phyloP scores from a whole-genome alignment of 2,888 invertebrate genomes.

The Linyphia triangularis region DNA sequence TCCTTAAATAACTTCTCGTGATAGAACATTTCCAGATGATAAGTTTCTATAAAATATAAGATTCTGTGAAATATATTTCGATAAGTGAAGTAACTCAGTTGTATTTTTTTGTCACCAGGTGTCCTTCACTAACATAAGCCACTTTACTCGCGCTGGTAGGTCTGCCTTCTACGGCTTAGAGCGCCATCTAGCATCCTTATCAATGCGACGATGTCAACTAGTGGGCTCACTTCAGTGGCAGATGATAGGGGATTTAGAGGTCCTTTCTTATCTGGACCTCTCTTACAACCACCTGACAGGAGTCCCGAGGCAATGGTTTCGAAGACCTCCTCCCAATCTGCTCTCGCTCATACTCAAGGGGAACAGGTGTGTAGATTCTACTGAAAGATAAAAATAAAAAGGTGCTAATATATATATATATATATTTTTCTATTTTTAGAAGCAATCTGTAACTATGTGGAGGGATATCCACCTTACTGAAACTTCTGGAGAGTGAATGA shows the following conservation, averaged over 20 bases:
- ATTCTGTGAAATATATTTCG: too few species aligned
- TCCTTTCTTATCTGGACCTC: conserved; percentile 43
- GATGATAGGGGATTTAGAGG: conserved; percentile 48
- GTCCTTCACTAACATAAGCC: conserved; percentile 29
- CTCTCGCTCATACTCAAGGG: conserved; percentile 45
- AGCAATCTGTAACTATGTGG: too few species aligned
- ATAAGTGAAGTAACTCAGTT: too few species aligned
- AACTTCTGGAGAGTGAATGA: too few species aligned
- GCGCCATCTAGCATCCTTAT: conserved; percentile 12
- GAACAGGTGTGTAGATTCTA: conserved; percentile 61
- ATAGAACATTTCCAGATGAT: too few species aligned
- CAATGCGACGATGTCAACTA: conserved; percentile 58
- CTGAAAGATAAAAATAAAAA: not conserved
- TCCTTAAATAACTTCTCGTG: too few species aligned
- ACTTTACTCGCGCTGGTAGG: conserved; percentile 46
- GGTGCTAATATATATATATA: not conserved
- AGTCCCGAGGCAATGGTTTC: conserved; percentile 52
- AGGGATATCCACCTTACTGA: too few species aligned
- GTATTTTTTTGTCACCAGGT: conserved; percentile 9
- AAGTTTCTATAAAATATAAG: too few species aligned
- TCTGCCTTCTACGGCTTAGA: conserved; percentile 58
- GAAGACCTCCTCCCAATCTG: conserved; percentile 33
- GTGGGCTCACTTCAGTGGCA: conserved; percentile 41
- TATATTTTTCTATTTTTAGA: too few species aligned
- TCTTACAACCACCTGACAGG: conserved; percentile 42